Base-by-base conservation (phyloP, 2,888 invertebrate genomes). In the Napeogenes sylphis region DNA sequence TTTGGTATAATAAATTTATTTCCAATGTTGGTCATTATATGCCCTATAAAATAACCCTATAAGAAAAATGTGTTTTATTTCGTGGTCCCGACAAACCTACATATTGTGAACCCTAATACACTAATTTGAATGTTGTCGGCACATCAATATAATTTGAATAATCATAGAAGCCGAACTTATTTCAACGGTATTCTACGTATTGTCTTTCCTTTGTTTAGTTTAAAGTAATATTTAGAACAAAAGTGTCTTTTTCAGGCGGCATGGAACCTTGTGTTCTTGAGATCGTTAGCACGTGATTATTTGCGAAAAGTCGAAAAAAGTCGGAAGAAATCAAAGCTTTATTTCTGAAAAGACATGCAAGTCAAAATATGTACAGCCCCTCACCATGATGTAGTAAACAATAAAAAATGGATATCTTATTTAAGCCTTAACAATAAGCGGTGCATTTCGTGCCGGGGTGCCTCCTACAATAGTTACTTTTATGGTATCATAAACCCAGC, bases 291-390 rank as follows among this genome's bases (percentile, higher is more conserved):
- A 82, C 84, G 82, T 84, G 84, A 84, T 81, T 64, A 71, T 77
- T 84, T 79, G 84, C 83, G 76, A 85, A 82, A 79, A 79, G 68
- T 68, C 67, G 73, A 67, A 66, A 74, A 69, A 68, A 70, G 83
- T 79, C 87, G 85, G 86, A 75, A 67, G 60, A 63, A 30, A 59
- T 80, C 84, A 88, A 89, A 89, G 81, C 67, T 66, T 66, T 69
- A 66, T 63, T 72, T 70, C 70, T 74, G 72, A 79, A 85, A 79
- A 80, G 82, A 77, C 75, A 76, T 79, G 72, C 78, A 64, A 84
- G 89, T 90, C 90, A 90, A 89, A 90, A 90, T 87, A 90, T 90
- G 85, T 90, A 87, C 87, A 87, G 87, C 84, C 79, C 78, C 73
- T 72, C 77, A 73, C 80, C 79, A 76, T 87, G 85, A 86, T 87